Evolutionary conservation across 2,113 vertebrate genomes (phyloP), one percentile per base, ranked within the genome.

Genomic region (Heterocephalus glaber): DNA sequence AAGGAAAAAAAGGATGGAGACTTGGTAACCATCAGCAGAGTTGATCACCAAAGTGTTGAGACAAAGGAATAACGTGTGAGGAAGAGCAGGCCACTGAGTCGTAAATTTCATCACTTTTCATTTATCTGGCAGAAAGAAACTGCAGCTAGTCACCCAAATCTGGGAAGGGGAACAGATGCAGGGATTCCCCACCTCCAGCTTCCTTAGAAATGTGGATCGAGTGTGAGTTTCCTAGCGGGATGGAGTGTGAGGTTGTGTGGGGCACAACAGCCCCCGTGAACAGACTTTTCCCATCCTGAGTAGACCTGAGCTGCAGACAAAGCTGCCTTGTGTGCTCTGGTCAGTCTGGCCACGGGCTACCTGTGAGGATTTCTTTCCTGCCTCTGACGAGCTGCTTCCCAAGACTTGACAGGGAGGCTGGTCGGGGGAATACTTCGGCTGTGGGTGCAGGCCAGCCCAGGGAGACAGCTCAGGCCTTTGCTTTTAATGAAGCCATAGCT

Each of bases 241-340:
- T 4, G 17, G 49, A 5, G 88, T 86, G 92, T 93, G 84, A 95
- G 95, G 94, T 10, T 97, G 83, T 96, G 63, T 77, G 97, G 33
- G 92, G 86, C 86, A 94, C 92, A 90, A 90, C 84, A 87, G 94
- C 94, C 96, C 80, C 66, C 76, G 90, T 87, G 94, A 97, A 92
- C 85, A 96, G 92, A 68, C 49, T 95, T 96, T 96, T 77, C 47
- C 65, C 93, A 77, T 90, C 84, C 86, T 28, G 30, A 95, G 86
- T 80, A 93, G 84, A 83, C 79, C 72, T 82, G 93, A 81, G 95
- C 97, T 86, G 81, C 95, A 93, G 92, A 97, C 92, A 96, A 44
- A 86, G 74, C 92, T 52, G 63, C 77, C 81, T 95, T 98, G 44
- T 95, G 94, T 44, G 49, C 81, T 70, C 81, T 82, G 80, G 79